These are phyloP conservation scores for human DNA, from an alignment of 2,113 vertebrate genomes.

Conservation along the genomic window GRCh38 chr1:87322501-87323000, in stretches of 20 bases:
- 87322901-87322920: conserved; percentile 80
- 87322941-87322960: conserved; percentile 83
- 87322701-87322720: conserved; percentile 52
- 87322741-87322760: conserved; percentile 61
- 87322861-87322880: conserved; percentile 78
- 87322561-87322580: conserved; percentile 70
- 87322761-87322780: conserved; percentile 63
- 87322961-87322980: conserved; percentile 80
- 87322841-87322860: conserved; percentile 77
- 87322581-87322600: conserved; percentile 73
- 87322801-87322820: conserved; percentile 52
- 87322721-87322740: conserved; percentile 54
- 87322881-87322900: conserved; percentile 79
- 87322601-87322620: conserved; percentile 71
- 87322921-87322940: conserved; percentile 79
- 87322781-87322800: conserved; percentile 59
- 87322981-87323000: conserved; percentile 79
- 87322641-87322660: conserved; percentile 70
- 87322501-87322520: conserved; percentile 78
- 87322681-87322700: conserved; percentile 70
- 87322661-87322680: conserved; percentile 66
- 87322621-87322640: conserved; percentile 75
- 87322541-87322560: conserved; percentile 57
- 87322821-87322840: conserved; percentile 67
- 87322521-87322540: conserved; percentile 75